Conservation (phyloP, 2,888 invertebrate species). For the Tholera decimalis region DNA sequence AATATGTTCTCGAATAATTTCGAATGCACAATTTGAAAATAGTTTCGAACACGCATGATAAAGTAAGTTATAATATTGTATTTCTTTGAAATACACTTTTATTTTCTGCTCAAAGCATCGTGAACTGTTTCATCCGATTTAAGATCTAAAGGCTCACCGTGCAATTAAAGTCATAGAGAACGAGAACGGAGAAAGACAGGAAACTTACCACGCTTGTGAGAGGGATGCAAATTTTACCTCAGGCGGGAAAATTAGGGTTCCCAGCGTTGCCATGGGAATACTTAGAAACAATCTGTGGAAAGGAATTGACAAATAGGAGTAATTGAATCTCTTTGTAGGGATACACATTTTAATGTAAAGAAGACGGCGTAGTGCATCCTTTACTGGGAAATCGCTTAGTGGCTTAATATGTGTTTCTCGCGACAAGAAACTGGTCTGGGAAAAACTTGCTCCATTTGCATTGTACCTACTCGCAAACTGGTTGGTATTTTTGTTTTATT, state of each 20-base stretch:
- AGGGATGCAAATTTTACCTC: conserved; percentile 48
- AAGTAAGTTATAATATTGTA: background rate
- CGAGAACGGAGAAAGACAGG: conserved; percentile 44
- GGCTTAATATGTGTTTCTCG: conserved; percentile 15
- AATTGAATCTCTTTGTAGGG: conserved; percentile 58
- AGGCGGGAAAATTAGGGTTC: conserved; percentile 59
- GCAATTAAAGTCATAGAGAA: conserved; percentile 63
- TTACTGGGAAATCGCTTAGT: conserved; percentile 8
- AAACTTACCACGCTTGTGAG: conserved; percentile 30
- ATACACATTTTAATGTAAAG: conserved; percentile 45
- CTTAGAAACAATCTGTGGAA: conserved; percentile 59
- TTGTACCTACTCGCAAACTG: conserved; percentile 12
- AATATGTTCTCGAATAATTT: conserved; percentile 8
- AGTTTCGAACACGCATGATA: conserved; percentile 14
- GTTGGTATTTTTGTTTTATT: background rate
- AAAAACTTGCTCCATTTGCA: too few species aligned
- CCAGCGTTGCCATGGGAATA: conserved; percentile 52
- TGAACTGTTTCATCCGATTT: conserved; percentile 54
- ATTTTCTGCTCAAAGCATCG: conserved; percentile 54
- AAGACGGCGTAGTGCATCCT: conserved; percentile 13
- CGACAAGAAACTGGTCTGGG: background rate
- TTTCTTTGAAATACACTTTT: conserved; percentile 2
- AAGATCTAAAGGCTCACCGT: conserved; percentile 51
- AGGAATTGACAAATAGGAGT: conserved; percentile 66
- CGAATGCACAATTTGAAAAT: conserved; percentile 7